A percentile compares a stretch with the other conserved stretches of the same genome.
Conservation (phyloP, 1,140 invertebrate genomes). For the Rhyacophila brunnea region DNA sequence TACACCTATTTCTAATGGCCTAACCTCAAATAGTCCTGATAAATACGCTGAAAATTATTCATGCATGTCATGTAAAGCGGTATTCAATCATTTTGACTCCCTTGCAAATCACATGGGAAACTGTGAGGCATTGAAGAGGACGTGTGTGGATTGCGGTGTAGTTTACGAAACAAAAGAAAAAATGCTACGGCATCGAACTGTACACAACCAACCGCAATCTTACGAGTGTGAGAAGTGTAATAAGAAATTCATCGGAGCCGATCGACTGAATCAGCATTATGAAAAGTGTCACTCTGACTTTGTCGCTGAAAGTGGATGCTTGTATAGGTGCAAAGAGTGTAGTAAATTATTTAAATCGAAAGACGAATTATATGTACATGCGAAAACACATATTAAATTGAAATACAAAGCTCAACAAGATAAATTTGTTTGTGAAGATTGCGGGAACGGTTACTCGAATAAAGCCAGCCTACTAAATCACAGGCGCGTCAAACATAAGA, state of each 20-base stretch:
- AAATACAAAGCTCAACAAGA: conserved; percentile 6
- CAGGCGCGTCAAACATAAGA: conserved; percentile 7
- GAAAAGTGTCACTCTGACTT: conserved; percentile 20
- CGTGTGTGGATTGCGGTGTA: conserved; percentile 14
- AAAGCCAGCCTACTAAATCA: conserved; percentile 15
- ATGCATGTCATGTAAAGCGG: conserved; percentile 27
- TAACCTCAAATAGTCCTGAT: neutral
- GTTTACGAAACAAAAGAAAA: conserved; percentile 17
- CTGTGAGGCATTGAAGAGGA: conserved; percentile 18
- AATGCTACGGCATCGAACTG: conserved; percentile 13
- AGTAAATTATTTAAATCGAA: conserved; percentile 17
- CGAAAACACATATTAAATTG: conserved; percentile 25
- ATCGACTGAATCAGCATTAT: conserved; percentile 16
- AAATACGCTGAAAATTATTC: conserved; percentile 20
- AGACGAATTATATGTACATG: conserved; percentile 18
- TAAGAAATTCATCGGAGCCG: conserved; percentile 8
- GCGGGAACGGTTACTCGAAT: conserved; percentile 15
- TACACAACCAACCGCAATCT: conserved; percentile 1
- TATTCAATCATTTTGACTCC: conserved; percentile 26
- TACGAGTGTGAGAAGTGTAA: conserved; percentile 15
- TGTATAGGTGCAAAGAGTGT: conserved; percentile 30
- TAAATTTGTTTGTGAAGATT: conserved; percentile 21
- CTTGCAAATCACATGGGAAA: conserved; percentile 28
- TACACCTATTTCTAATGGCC: neutral
- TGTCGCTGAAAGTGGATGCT: conserved; percentile 11